phyloP scores from a whole-genome alignment of 2,888 invertebrate species.

The Hypena proboscidalis region DNA sequence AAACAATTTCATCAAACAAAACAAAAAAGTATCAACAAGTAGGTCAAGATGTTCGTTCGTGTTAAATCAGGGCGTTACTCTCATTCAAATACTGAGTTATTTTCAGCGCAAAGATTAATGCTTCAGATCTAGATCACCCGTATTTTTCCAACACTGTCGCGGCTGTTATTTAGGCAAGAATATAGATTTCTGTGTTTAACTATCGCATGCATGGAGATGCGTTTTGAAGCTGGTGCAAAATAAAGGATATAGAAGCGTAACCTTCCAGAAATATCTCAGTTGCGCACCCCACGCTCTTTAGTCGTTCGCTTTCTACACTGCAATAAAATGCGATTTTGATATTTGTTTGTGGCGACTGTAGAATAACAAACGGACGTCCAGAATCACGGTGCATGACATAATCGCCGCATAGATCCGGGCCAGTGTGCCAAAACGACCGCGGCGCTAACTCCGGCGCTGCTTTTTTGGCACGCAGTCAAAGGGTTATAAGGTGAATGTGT shows the following conservation, averaged over 20 bases:
- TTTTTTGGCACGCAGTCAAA: slow-evolving; percentile 78
- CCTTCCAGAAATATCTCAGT: slow-evolving; percentile 67
- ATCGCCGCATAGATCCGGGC: slow-evolving; percentile 79
- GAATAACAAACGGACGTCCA: slow-evolving; percentile 68
- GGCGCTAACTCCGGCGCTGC: slow-evolving; percentile 58
- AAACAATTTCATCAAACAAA: slow-evolving; percentile 19
- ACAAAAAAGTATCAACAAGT: slow-evolving; percentile 38
- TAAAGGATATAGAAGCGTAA: slow-evolving; percentile 50
- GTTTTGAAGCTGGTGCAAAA: slow-evolving; percentile 40
- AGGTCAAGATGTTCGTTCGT: slow-evolving; percentile 57
- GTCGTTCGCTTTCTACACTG: slow-evolving; percentile 52
- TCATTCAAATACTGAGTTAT: slow-evolving; percentile 46
- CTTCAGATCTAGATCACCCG: slow-evolving; percentile 30
- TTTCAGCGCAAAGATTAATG: slow-evolving; percentile 38
- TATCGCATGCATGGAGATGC: slow-evolving; percentile 28
- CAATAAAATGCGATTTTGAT: slow-evolving; percentile 63
- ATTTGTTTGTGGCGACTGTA: slow-evolving; percentile 59
- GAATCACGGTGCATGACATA: slow-evolving; percentile 79
- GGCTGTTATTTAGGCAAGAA: neutral
- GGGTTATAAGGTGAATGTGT: slow-evolving; percentile 80
- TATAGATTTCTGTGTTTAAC: slow-evolving; percentile 13
- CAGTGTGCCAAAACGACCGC: slow-evolving; percentile 74
- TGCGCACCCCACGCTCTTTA: slow-evolving; percentile 36
- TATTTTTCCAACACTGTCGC: neutral
- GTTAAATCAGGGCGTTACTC: slow-evolving; percentile 47